Evolutionary conservation across 2,113 vertebrate genomes (phyloP).

Genomic region (Rhabdomys dilectus): DNA sequence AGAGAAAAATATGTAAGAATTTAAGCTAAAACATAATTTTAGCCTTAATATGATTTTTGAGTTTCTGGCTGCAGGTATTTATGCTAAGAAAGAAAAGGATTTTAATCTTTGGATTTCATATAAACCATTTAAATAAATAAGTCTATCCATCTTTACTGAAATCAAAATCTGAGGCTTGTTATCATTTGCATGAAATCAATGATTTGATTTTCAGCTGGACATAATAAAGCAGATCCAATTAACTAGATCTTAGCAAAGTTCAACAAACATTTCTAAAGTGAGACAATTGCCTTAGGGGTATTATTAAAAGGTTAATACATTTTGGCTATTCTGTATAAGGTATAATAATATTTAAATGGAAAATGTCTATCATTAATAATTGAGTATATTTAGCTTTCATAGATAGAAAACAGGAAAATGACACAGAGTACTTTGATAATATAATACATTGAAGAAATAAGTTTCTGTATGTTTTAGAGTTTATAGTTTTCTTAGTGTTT

Average conservation of each 20-base stretch:
- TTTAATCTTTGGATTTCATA: constrained; percentile 13
- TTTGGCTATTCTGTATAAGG: constrained; percentile 2
- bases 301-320: constrained; percentile 27
- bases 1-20: not conserved
- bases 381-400: not conserved
- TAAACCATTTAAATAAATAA: constrained; percentile 22
- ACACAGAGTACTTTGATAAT: not conserved
- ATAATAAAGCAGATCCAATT: constrained; percentile 51
- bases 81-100: not conserved
- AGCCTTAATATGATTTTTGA: constrained; percentile 12
- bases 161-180: constrained; percentile 27
- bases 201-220: constrained; percentile 42
- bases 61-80: not conserved
- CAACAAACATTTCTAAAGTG: constrained; percentile 43
- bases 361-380: constrained; percentile 1
- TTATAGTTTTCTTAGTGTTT: not conserved
- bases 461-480: constrained; percentile 5
- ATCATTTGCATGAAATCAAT: constrained; percentile 16
- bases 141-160: not conserved
- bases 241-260: constrained; percentile 52
- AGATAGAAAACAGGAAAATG: not conserved
- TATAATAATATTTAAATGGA: constrained; percentile 36
- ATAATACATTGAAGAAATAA: not conserved
- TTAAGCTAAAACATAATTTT: constrained; percentile 19
- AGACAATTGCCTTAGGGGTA: constrained; percentile 29